phyloP scores from a whole-genome alignment of 92 coral and sea anemone genomes.

The Phenganax marumi region DNA sequence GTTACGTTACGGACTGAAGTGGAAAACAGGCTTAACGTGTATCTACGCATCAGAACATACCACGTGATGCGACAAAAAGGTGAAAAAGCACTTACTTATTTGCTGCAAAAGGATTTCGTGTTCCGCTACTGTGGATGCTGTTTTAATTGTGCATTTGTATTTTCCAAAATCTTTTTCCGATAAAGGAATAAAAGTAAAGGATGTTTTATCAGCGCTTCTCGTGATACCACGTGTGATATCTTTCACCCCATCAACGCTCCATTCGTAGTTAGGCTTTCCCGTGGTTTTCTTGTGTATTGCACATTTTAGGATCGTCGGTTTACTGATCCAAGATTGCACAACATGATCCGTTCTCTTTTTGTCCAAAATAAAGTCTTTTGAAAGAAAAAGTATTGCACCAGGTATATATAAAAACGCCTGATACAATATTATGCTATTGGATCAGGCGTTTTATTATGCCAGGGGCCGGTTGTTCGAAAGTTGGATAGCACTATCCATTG shows the following conservation, averaged over 20 bases:
- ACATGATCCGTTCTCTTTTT: conserved; percentile 1
- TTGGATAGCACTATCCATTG: too few relatives aligned
- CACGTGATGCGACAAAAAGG: not conserved
- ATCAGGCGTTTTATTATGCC: not conserved
- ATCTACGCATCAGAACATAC: not conserved
- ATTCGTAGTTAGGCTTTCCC: conserved; percentile 5
- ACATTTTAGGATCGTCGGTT: conserved; percentile 16
- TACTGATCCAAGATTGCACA: conserved; percentile 34
- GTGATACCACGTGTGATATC: conserved; percentile 41
- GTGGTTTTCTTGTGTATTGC: conserved; percentile 13
- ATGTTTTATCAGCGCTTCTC: conserved; percentile 15
- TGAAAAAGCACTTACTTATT: conserved; percentile 9
- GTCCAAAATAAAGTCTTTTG: conserved; percentile 24
- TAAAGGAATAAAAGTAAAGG: conserved; percentile 27
- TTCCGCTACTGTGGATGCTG: conserved; percentile 13
- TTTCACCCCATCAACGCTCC: conserved; percentile 30
- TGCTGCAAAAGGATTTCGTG: conserved; percentile 28
- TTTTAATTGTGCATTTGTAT: conserved; percentile 30
- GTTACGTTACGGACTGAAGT: too few relatives aligned
- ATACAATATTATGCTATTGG: not conserved
- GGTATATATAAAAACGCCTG: not conserved
- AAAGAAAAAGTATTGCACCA: not conserved
- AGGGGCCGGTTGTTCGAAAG: too few relatives aligned
- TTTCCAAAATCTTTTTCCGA: conserved; percentile 34
- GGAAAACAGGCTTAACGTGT: too few relatives aligned